Conservation (phyloP, 2,113 vertebrate genomes). For the Notiomystis cincta region DNA sequence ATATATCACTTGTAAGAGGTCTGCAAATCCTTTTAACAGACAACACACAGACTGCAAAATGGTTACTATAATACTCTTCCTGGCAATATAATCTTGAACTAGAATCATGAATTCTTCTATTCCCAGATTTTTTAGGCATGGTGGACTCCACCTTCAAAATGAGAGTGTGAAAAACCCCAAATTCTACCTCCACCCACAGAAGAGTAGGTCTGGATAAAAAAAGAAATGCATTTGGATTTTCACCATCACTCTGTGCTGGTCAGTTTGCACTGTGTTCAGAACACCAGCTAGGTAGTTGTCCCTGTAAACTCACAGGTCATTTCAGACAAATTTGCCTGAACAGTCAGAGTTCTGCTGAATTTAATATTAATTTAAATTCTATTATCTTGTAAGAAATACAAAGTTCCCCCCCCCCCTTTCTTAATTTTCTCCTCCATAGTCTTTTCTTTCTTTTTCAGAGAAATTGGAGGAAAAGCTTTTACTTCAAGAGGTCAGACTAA, state of each 20-base stretch:
- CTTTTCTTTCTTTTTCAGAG: not conserved
- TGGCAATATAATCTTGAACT: not conserved
- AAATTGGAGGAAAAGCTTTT: not conserved
- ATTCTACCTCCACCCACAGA: not conserved
- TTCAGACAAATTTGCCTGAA: not conserved
- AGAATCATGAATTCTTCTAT: not conserved
- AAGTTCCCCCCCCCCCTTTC: accelerated
- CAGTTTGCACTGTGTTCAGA: not conserved
- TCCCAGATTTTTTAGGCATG: not conserved
- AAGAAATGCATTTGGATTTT: not conserved
- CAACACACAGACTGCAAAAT: not conserved
- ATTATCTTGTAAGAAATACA: not conserved
- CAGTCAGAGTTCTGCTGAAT: not conserved
- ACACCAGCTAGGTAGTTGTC: not conserved
- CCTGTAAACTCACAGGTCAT: not conserved
- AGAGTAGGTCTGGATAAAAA: not conserved
- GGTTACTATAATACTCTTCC: not conserved
- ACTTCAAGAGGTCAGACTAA: not conserved
- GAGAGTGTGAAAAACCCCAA: accelerated
- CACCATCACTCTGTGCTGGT: not conserved
- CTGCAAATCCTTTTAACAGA: not conserved
- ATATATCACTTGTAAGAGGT: not conserved
- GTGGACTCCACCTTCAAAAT: not conserved
- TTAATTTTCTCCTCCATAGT: not conserved
- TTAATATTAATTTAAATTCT: not conserved